Evolutionary conservation across 2,113 vertebrate genomes (phyloP).

Genomic region (Alexandromys fortis): DNA sequence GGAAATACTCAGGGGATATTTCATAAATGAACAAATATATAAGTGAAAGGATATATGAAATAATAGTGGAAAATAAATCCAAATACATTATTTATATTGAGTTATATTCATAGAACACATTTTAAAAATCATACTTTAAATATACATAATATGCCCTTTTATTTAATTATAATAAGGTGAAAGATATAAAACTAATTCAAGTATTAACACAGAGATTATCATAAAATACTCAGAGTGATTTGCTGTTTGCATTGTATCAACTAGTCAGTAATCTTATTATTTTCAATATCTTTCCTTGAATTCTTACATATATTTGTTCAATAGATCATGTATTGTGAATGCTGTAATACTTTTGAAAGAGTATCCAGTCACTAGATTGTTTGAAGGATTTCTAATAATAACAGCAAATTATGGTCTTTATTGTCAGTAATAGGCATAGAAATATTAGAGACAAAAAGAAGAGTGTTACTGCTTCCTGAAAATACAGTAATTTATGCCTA

Average conservation of each 20-base stretch:
- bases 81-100: not conserved
- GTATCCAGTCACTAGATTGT: fast-evolving
- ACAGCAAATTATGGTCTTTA: not conserved
- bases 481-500: not conserved
- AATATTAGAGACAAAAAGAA: not conserved
- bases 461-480: not conserved
- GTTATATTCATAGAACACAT: fast-evolving
- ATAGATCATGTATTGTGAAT: not conserved
- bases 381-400: not conserved
- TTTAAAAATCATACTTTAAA: not conserved
- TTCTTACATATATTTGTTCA: not conserved
- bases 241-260: not conserved
- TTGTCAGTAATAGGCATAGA: not conserved
- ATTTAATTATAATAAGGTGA: not conserved
- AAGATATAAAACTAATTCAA: not conserved
- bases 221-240: not conserved
- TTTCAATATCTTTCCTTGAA: not conserved
- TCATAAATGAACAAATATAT: not conserved
- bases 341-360: not conserved
- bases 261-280: not conserved
- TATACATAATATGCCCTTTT: not conserved
- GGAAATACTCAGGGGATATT: not conserved
- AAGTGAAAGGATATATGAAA: not conserved
- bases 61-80: not conserved
- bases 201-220: not conserved